Evolutionary conservation across 2,113 vertebrate genomes (phyloP).

Genomic region (Laterallus jamaicensis): DNA sequence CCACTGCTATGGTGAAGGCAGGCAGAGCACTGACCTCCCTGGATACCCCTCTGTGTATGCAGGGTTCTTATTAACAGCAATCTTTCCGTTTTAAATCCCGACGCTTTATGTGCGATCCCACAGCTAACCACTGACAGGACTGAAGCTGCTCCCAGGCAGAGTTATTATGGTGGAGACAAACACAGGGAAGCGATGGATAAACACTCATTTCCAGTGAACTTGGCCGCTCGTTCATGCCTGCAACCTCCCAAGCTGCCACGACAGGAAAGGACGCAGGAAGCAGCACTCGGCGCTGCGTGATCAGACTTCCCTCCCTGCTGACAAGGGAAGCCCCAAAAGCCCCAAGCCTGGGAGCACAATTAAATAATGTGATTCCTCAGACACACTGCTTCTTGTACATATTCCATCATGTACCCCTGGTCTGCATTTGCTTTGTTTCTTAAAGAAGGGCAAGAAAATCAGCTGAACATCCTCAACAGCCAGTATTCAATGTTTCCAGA

Average conservation of each 20-base stretch:
- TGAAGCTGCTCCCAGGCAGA: not conserved
- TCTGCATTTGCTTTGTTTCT: not conserved
- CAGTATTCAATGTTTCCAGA: not conserved
- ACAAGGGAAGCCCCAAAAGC: not conserved
- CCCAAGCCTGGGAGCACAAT: not conserved
- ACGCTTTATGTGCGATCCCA: not conserved
- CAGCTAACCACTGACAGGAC: not conserved
- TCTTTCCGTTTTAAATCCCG: not conserved
- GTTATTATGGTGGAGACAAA: not conserved
- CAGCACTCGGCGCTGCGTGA: fast-evolving
- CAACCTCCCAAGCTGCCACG: not conserved
- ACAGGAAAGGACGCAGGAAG: slow-evolving; percentile 34
- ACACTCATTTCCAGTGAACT: slow-evolving; percentile 8
- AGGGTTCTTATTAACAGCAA: not conserved
- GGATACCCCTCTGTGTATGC: not conserved
- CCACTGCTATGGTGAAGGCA: not conserved
- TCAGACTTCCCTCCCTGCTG: not conserved
- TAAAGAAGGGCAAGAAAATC: not conserved
- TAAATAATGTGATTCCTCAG: not conserved
- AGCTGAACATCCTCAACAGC: not conserved
- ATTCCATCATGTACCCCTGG: not conserved
- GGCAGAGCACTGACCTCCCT: not conserved
- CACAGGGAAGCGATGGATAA: not conserved
- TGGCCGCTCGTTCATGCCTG: not conserved
- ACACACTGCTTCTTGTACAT: not conserved